Conservation (phyloP, 2,113 vertebrate genomes). For the Zosterops lateralis region DNA sequence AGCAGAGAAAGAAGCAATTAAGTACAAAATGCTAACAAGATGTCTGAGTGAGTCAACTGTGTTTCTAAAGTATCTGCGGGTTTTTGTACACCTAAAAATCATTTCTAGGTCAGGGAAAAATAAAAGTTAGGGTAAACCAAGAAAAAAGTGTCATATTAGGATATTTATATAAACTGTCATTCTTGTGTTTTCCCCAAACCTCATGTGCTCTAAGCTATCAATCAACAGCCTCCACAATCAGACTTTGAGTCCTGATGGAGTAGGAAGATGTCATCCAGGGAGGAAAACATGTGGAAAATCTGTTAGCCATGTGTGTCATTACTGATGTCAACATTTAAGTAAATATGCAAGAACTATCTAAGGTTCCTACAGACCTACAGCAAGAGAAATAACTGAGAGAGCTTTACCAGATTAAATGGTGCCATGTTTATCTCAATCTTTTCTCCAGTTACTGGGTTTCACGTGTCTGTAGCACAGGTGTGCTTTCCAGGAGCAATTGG, state of each 20-base stretch:
- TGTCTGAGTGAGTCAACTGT: conserved; percentile 34
- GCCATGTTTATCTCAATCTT: not conserved
- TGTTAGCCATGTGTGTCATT: conserved; percentile 76
- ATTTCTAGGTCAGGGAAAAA: conserved; percentile 71
- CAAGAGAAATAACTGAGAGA: not conserved
- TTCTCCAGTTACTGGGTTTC: not conserved
- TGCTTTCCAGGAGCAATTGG: not conserved
- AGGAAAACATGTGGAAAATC: conserved; percentile 74
- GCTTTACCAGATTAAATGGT: not conserved
- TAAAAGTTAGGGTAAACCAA: conserved; percentile 41
- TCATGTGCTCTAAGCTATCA: conserved; percentile 71
- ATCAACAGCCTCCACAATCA: conserved; percentile 72
- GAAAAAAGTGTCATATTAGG: conserved; percentile 52
- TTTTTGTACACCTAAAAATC: conserved; percentile 57
- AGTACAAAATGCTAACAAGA: conserved; percentile 72
- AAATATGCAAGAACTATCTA: conserved; percentile 52
- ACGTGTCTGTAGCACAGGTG: not conserved
- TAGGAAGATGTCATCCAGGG: conserved; percentile 69
- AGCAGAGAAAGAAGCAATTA: conserved; percentile 68
- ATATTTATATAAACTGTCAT: conserved; percentile 75
- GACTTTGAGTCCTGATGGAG: conserved; percentile 67
- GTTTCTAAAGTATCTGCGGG: conserved; percentile 55
- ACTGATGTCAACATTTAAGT: conserved; percentile 66
- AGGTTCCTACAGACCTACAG: not conserved
- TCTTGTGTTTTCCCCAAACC: conserved; percentile 61